Evolutionary conservation across 2,797 vertebrate species (phyloP).

Genomic region (Notolepis coatsorum): DNA sequence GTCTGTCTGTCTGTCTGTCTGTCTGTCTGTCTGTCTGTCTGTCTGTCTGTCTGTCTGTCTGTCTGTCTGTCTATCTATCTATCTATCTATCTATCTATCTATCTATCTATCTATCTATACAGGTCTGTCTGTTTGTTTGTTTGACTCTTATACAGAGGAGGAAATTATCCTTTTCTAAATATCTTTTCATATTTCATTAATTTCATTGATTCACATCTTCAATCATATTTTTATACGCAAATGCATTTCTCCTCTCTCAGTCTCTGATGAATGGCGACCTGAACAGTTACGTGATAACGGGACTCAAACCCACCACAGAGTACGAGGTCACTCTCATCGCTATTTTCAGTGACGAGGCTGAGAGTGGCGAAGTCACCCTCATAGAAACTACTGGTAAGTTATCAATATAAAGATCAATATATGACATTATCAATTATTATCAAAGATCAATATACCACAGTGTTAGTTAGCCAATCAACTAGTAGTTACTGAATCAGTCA

Average conservation of each 20-base stretch:
- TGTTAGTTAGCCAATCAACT: neutral
- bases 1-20: slow-evolving; percentile 78
- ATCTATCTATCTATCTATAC: too few species aligned
- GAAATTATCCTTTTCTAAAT: too few species aligned
- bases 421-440: too few species aligned
- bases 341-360: slow-evolving; percentile 84
- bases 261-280: slow-evolving; percentile 81
- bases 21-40: slow-evolving; percentile 80
- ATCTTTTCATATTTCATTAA: too few species aligned
- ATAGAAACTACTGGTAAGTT: slow-evolving; percentile 89
- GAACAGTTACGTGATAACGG: slow-evolving; percentile 82
- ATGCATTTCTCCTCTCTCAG: too few species aligned
- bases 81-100: too few species aligned
- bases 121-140: too few species aligned
- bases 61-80: slow-evolving; percentile 81
- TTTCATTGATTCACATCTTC: too few species aligned
- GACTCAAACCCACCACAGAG: slow-evolving; percentile 82
- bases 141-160: too few species aligned
- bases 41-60: slow-evolving; percentile 83
- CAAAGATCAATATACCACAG: too few species aligned
- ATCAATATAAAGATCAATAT: too few species aligned
- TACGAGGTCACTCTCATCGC: slow-evolving; percentile 92
- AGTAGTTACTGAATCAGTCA: neutral
- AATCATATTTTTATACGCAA: too few species aligned
- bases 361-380: slow-evolving; percentile 86